phyloP scores from a whole-genome alignment of 2,113 vertebrate genomes.

The Hippocampus abdominalis region DNA sequence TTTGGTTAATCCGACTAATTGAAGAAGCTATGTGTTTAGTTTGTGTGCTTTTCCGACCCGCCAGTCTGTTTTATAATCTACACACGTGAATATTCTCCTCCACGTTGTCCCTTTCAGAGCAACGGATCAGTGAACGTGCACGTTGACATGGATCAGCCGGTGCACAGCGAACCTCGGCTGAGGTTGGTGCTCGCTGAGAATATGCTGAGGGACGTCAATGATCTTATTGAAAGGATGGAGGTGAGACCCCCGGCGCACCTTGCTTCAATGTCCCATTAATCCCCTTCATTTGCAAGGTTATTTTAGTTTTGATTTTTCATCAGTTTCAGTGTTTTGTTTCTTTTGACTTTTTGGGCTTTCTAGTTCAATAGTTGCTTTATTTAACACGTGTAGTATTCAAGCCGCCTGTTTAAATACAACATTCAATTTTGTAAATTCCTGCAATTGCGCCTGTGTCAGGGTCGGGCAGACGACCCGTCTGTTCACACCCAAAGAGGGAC shows the following conservation, averaged over 20 bases:
- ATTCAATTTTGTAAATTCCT: neutral
- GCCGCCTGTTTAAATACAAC: neutral
- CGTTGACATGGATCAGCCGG: slow-evolving; percentile 84
- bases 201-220: slow-evolving; percentile 82
- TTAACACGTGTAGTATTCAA: neutral
- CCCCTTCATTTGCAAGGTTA: neutral
- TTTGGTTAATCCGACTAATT: too few relatives aligned
- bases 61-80: too few relatives aligned
- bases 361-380: neutral
- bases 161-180: slow-evolving; percentile 85
- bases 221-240: slow-evolving; percentile 82
- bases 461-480: slow-evolving; percentile 46
- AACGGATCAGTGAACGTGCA: slow-evolving; percentile 85
- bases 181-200: slow-evolving; percentile 85
- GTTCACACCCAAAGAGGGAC: slow-evolving; percentile 59
- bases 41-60: too few relatives aligned
- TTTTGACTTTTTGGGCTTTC: neutral
- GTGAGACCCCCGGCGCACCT: slow-evolving; percentile 43
- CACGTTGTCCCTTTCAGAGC: slow-evolving; percentile 53
- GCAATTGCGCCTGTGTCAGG: slow-evolving; percentile 39
- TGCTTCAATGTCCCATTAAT: too few relatives aligned
- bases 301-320: too few relatives aligned
- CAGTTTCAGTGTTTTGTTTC: too few relatives aligned
- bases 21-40: too few relatives aligned
- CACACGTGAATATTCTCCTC: neutral